These are phyloP conservation scores for Anarsia innoxiella DNA, from an alignment of 2,888 invertebrate genomes.

Conservation along the genomic window DNA sequence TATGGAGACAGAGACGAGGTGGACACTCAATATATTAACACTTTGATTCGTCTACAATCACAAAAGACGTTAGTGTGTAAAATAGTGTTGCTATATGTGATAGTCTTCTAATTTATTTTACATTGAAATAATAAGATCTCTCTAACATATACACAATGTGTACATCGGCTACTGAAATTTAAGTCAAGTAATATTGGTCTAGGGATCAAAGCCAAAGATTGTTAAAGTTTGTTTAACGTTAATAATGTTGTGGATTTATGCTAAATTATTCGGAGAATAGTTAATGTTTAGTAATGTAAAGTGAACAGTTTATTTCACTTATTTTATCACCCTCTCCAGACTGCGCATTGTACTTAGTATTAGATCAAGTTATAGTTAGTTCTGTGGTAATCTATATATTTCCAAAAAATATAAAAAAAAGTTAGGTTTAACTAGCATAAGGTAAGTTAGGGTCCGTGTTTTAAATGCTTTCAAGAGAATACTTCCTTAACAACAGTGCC, in stretches of 20 bases:
- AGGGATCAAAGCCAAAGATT: conserved; percentile 91
- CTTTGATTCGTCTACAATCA: conserved; percentile 60
- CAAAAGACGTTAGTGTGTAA: conserved; percentile 69
- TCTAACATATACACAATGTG: conserved; percentile 56
- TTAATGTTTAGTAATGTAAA: conserved; percentile 58
- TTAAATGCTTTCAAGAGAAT: conserved; percentile 47
- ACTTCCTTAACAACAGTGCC: conserved; percentile 46
- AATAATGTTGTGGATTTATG: conserved; percentile 71
- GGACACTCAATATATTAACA: conserved; percentile 57
- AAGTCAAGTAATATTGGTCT: conserved; percentile 79
- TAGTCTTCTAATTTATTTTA: conserved; percentile 71
- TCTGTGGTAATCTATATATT: conserved; percentile 63
- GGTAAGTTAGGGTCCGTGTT: conserved; percentile 64
- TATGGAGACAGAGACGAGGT: conserved; percentile 53
- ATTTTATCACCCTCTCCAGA: conserved; percentile 71
- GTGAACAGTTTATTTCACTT: conserved; percentile 54
- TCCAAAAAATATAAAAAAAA: conserved; percentile 60
- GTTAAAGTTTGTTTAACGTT: conserved; percentile 78
- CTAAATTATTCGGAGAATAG: conserved; percentile 71
- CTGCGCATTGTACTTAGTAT: conserved; percentile 68
- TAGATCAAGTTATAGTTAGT: conserved; percentile 62
- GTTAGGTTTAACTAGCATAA: conserved; percentile 54
- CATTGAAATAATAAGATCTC: conserved; percentile 62
- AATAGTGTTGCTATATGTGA: conserved; percentile 74
- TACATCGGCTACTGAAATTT: conserved; percentile 56